phyloP scores from a whole-genome alignment of 35 echinoderm and acorn worm species.

The Ptychodera flava region DNA sequence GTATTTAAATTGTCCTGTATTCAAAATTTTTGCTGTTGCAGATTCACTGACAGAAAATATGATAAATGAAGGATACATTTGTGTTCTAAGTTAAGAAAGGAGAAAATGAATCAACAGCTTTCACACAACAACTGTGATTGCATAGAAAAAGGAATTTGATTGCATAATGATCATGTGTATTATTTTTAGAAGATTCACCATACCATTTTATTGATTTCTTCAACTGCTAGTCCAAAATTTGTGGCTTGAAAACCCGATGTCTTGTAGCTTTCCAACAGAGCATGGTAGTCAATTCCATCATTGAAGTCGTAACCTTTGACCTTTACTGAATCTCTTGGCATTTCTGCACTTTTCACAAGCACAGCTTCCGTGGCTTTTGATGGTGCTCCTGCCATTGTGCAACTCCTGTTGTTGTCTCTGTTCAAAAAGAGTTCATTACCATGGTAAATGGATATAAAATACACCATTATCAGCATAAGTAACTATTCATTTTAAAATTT shows the following conservation, averaged over 20 bases:
- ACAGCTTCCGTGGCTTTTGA: conserved; percentile 48
- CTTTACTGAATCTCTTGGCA: conserved; percentile 59
- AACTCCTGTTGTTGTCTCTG: too few species aligned
- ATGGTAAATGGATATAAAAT: too few species aligned
- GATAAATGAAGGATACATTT: neutral
- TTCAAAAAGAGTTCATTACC: too few species aligned
- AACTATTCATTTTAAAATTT: too few species aligned
- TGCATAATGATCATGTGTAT: too few species aligned
- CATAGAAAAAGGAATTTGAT: too few species aligned
- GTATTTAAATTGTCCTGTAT: too few species aligned
- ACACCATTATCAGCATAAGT: too few species aligned
- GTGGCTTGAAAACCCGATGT: conserved; percentile 94
- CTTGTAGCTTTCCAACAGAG: conserved; percentile 64
- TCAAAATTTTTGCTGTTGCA: neutral
- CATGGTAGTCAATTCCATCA: conserved; percentile 82
- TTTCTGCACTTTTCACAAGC: conserved; percentile 50
- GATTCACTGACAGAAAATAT: neutral
- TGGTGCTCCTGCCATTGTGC: conserved; percentile 23
- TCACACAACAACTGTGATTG: too few species aligned
- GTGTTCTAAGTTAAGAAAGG: neutral
- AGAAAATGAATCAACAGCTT: neutral
- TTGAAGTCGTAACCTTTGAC: conserved; percentile 99
- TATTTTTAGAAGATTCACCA: too few species aligned
- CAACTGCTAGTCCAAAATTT: conserved; percentile 76
- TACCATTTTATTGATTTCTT: conserved; percentile 99